Evolutionary conservation across 2,888 invertebrate species (phyloP).

Genomic region (Schrankia costaestrigalis): DNA sequence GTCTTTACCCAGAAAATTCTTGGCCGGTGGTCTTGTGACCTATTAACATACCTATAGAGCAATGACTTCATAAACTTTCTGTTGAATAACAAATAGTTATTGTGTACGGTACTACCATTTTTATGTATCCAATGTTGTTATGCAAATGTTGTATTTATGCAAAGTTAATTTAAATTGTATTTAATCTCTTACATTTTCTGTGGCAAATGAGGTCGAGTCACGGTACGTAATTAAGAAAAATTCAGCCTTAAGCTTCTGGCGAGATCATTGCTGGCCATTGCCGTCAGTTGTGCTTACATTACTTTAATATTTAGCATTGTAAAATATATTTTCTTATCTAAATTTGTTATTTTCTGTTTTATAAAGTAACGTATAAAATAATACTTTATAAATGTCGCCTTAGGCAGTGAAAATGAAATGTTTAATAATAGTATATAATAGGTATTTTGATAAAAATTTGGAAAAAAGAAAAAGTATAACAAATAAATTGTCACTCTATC

Average conservation of each 20-base stretch:
- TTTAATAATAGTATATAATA: no score
- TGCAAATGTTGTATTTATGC: slow-evolving; percentile 20
- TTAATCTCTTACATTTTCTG: slow-evolving; percentile 23
- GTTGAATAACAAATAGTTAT: no score
- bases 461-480: no score
- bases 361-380: no score
- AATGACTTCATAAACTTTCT: slow-evolving; percentile 21
- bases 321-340: no score
- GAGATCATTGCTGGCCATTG: slow-evolving; percentile 14
- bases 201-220: slow-evolving; percentile 15
- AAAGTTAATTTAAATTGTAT: slow-evolving; percentile 22
- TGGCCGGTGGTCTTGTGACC: slow-evolving; percentile 54
- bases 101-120: slow-evolving; percentile 15
- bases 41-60: no score
- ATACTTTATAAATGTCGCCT: no score
- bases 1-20: slow-evolving; percentile 49
- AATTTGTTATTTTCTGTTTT: no score
- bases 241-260: slow-evolving; percentile 11
- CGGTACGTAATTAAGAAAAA: slow-evolving; percentile 25
- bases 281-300: slow-evolving; percentile 24
- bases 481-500: no score
- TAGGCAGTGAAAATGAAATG: no score
- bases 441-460: no score
- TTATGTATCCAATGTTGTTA: slow-evolving; percentile 12
- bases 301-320: slow-evolving; percentile 19